Percentiles rank a stretch among this genome's conserved stretches.
These are phyloP conservation scores for Ceratoteleas bidentatus DNA, from an alignment of 1,140 invertebrate species.

Conservation along the genomic window DNA sequence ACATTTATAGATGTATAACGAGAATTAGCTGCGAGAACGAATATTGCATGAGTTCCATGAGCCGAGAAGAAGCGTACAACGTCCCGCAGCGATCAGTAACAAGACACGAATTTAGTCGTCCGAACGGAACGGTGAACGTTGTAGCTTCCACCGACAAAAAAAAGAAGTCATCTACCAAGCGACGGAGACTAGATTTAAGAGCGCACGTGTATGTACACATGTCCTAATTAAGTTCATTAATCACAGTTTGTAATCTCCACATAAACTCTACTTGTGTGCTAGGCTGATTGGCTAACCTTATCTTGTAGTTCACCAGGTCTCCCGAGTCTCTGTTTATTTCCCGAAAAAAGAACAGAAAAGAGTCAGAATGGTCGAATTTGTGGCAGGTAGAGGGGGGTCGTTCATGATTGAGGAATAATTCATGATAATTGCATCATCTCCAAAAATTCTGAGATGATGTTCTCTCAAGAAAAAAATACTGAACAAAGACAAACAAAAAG, in stretches of 20 bases:
- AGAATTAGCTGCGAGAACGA: slow-evolving; percentile 43
- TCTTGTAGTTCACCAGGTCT: slow-evolving; percentile 81
- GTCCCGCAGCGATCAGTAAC: background rate
- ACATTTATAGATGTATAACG: slow-evolving; percentile 18
- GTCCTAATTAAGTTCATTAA: slow-evolving; percentile 59
- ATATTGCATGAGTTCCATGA: slow-evolving; percentile 28
- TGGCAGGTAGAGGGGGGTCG: slow-evolving; percentile 18
- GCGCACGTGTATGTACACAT: slow-evolving; percentile 55
- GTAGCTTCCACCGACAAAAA: slow-evolving; percentile 45
- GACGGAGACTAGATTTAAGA: slow-evolving; percentile 24
- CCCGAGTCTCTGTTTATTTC: slow-evolving; percentile 74
- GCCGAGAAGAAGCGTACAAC: slow-evolving; percentile 43
- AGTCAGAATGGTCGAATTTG: slow-evolving; percentile 50
- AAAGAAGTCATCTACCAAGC: slow-evolving; percentile 33
- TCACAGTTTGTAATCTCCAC: slow-evolving; percentile 60
- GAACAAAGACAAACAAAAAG: too few species aligned
- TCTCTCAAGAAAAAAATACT: too few species aligned
- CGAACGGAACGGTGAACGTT: slow-evolving; percentile 1
- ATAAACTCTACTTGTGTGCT: slow-evolving; percentile 59
- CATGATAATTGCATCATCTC: slow-evolving; percentile 11
- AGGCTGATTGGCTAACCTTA: slow-evolving; percentile 79
- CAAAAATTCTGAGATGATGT: background rate
- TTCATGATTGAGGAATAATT: slow-evolving; percentile 22
- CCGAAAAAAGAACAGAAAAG: slow-evolving; percentile 64
- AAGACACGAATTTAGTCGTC: background rate